A percentile compares a stretch with the other conserved stretches of the same genome.
Evolutionary conservation across 2,888 invertebrate genomes (phyloP).

Genomic region (Chrysotoxum bicinctum): DNA sequence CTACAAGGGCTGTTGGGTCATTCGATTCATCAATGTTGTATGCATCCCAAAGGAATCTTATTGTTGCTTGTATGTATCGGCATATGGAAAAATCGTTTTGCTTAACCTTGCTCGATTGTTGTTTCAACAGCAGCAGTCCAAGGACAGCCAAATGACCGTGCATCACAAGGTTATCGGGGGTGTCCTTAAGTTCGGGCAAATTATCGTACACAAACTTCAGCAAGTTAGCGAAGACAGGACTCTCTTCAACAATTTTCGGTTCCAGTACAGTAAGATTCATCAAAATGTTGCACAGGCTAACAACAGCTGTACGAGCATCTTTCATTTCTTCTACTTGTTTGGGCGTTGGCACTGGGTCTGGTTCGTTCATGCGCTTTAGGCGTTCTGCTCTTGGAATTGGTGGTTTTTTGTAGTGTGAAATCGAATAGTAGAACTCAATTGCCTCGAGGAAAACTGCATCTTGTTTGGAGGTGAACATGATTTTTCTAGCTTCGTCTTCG

Average conservation of each 20-base stretch:
- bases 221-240: constrained; percentile 89
- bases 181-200: constrained; percentile 91
- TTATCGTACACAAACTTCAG: constrained; percentile 93
- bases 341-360: constrained; percentile 88
- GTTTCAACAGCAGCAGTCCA: constrained; percentile 91
- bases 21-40: constrained; percentile 94
- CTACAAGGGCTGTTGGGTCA: constrained; percentile 90
- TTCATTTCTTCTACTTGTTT: constrained; percentile 91
- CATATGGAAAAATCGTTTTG: constrained; percentile 95
- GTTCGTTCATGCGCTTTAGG: constrained; percentile 88
- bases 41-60: constrained; percentile 96
- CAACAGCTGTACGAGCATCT: constrained; percentile 92
- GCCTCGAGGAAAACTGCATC: constrained; percentile 91
- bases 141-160: constrained; percentile 93
- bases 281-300: constrained; percentile 94
- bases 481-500: constrained; percentile 92
- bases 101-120: constrained; percentile 91
- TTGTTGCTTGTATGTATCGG: constrained; percentile 93
- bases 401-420: constrained; percentile 92
- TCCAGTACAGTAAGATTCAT: constrained; percentile 96
- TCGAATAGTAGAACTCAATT: constrained; percentile 92
- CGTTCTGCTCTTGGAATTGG: constrained; percentile 91
- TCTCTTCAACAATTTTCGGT: constrained; percentile 90
- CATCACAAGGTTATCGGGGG: constrained; percentile 91
- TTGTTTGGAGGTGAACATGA: constrained; percentile 89